Conservation (phyloP, 2,888 invertebrate genomes). For the Brachyopa scutellaris region DNA sequence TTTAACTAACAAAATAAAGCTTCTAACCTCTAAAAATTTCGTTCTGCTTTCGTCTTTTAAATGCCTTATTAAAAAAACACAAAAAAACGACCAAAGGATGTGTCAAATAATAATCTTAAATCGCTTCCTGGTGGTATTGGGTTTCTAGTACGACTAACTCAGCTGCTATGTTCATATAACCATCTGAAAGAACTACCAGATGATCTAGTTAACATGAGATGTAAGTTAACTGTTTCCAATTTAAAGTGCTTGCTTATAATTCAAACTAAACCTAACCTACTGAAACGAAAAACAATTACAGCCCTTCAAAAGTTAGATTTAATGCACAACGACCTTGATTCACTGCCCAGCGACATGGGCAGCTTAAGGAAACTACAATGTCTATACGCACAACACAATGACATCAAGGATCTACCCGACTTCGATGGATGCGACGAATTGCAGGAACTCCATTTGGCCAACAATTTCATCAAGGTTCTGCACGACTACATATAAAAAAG, state of each 20-base stretch:
- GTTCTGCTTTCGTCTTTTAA: too few species aligned
- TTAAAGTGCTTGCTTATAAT: too few species aligned
- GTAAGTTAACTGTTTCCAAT: slow-evolving; percentile 83
- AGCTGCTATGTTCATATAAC: slow-evolving; percentile 89
- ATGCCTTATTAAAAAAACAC: slow-evolving; percentile 40
- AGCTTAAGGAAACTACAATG: slow-evolving; percentile 89
- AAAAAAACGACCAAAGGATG: slow-evolving; percentile 84
- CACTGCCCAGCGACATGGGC: slow-evolving; percentile 86
- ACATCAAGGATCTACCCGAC: slow-evolving; percentile 88
- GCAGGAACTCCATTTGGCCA: slow-evolving; percentile 91
- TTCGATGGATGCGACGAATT: slow-evolving; percentile 89
- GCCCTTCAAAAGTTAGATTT: slow-evolving; percentile 88
- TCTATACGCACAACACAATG: slow-evolving; percentile 91
- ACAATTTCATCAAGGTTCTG: slow-evolving; percentile 89
- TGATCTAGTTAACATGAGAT: slow-evolving; percentile 91
- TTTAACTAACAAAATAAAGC: slow-evolving; percentile 4
- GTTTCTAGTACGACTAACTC: slow-evolving; percentile 89
- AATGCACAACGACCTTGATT: slow-evolving; percentile 87
- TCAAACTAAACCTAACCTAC: too few species aligned
- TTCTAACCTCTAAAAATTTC: slow-evolving; percentile 35
- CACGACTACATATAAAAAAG: not conserved
- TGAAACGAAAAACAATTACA: slow-evolving; percentile 72
- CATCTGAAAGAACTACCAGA: slow-evolving; percentile 88
- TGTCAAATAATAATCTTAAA: slow-evolving; percentile 89
- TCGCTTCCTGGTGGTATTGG: slow-evolving; percentile 91